Evolutionary conservation across 2,113 vertebrate species (phyloP), one percentile per base, ranked within the genome.

Genomic region (Taurulus bubalis): DNA sequence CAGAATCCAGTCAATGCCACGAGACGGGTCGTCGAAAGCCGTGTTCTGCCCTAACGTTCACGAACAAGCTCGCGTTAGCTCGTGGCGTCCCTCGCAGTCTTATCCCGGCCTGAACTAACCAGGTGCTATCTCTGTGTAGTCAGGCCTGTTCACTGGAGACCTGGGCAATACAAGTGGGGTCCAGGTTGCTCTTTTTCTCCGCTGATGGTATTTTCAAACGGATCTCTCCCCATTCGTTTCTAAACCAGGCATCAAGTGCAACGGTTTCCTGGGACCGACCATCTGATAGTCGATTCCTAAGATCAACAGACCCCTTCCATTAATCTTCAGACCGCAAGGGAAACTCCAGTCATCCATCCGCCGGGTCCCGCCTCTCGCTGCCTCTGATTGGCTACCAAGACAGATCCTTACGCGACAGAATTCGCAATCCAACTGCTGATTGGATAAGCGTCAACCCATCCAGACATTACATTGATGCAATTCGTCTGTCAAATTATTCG

Each of bases 241-340:
- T 8, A 69, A 81, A 62, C 58, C 71, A 86, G 76, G 60, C 83
- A 90, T 87, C 86, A 85, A 86, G 28, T 74, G 73, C 74, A 79
- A 75, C 36, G 80, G 71, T 80, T 91, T 85, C 82, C 66, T 64
- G 59, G 81, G 79, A 83, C 79, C 82, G 76, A 92, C 87, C 91
- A 91, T 81, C 91, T 90, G 85, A 87, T 65, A 88, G 87, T 78
- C 88, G 87, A 86, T 88, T 87, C 85, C 89, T 83, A 72, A 87
- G 89, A 94, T 93, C 95, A 94, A 93, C 94, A 93, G 88, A 91
- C 79, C 88, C 87, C 91, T 93, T 94, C 93, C 95, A 95, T 95
- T 94, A 95, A 95, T 95, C 94, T 94, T 91, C 80, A 85, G 83
- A 90, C 90, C 90, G 93, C 91, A 94, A 92, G 89, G 93, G 92